phyloP scores from a whole-genome alignment of 1,140 invertebrate genomes.

The Heliothis subflexa region DNA sequence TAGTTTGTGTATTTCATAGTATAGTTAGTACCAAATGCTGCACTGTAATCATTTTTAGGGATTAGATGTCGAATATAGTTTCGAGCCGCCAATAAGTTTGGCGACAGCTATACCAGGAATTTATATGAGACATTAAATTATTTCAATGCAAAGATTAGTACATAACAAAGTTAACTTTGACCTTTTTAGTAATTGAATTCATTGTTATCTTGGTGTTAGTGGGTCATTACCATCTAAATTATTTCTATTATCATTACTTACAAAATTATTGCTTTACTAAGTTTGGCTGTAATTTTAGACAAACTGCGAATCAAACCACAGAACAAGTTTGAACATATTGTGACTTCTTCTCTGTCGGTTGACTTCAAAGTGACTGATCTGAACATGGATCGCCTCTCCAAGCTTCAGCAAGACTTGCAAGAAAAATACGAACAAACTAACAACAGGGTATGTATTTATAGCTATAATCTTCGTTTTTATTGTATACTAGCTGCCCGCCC shows the following conservation, averaged over 20 bases:
- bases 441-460: slow-evolving; percentile 67
- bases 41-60: no score
- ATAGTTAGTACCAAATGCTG: no score
- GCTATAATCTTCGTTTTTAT: no score
- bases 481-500: no score
- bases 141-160: not conserved
- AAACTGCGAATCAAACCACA: slow-evolving; percentile 86
- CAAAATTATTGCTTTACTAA: not conserved
- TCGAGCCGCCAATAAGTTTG: no score
- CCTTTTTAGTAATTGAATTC: slow-evolving; percentile 17
- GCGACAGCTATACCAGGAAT: no score
- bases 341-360: slow-evolving; percentile 83
- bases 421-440: slow-evolving; percentile 78
- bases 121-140: no score
- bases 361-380: slow-evolving; percentile 85
- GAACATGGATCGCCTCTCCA: slow-evolving; percentile 86
- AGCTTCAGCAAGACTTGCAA: slow-evolving; percentile 80
- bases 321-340: slow-evolving; percentile 85
- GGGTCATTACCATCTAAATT: slow-evolving; percentile 14
- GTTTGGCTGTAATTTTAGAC: slow-evolving; percentile 58
- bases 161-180: not conserved
- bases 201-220: not conserved
- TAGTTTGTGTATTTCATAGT: not conserved
- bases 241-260: not conserved
- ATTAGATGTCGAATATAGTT: no score